Evolutionary conservation across 2,888 invertebrate genomes (phyloP).

Genomic region (Sesia apiformis): DNA sequence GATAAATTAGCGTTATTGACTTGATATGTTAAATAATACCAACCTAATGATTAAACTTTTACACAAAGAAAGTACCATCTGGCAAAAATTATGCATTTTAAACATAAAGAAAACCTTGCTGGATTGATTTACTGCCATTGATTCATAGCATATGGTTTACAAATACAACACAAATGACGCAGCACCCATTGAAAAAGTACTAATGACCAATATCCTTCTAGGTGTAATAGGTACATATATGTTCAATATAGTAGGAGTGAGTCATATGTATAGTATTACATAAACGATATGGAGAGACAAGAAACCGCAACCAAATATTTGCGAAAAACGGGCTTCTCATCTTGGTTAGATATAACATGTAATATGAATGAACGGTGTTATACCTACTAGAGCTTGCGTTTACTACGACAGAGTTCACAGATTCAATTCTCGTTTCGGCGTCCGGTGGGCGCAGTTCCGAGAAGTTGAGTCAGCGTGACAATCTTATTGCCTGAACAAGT

Average conservation of each 20-base stretch:
- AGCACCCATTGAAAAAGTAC: conserved; percentile 9
- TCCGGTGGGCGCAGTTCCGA: conserved; percentile 22
- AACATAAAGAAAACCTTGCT: background rate
- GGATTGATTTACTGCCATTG: conserved; percentile 4
- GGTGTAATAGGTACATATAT: conserved; percentile 4
- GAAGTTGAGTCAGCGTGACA: conserved; percentile 24
- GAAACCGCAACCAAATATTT: conserved; percentile 22
- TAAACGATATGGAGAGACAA: conserved; percentile 35
- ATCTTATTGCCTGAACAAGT: conserved; percentile 28
- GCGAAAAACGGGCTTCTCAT: conserved; percentile 29
- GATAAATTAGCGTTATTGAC: too few species aligned
- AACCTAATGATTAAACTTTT: background rate
- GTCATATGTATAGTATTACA: conserved; percentile 22
- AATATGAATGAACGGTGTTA: conserved; percentile 55
- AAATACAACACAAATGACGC: conserved; percentile 1
- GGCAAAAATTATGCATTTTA: background rate
- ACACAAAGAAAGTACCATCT: background rate
- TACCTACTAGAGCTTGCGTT: conserved; percentile 22
- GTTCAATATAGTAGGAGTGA: conserved; percentile 5
- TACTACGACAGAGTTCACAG: conserved; percentile 24
- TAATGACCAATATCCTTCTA: conserved; percentile 17
- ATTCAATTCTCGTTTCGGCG: conserved; percentile 32
- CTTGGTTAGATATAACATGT: conserved; percentile 31
- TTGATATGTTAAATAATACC: too few species aligned
- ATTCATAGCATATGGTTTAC: conserved; percentile 9